phyloP scores from a whole-genome alignment of 2,113 vertebrate species.

The Pantherophis guttatus region DNA sequence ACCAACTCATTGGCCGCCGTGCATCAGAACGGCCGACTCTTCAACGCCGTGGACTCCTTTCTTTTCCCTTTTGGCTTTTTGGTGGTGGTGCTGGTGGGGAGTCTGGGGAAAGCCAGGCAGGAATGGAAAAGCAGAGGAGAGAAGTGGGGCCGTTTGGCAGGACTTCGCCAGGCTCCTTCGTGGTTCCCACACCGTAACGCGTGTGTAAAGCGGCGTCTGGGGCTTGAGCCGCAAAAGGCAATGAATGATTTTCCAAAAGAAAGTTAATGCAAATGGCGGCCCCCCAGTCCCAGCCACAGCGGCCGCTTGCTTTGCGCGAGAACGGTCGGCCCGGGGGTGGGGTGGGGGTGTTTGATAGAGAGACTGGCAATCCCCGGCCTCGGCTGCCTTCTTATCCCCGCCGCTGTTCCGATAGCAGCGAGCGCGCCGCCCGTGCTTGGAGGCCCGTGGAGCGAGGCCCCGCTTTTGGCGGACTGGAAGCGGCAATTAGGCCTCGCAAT shows the following conservation, averaged over 20 bases:
- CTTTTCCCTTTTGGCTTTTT: background rate
- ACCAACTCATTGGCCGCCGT: background rate
- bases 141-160: background rate
- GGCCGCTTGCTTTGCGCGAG: background rate
- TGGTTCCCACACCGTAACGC: background rate
- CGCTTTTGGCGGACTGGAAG: background rate
- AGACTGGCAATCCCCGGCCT: background rate
- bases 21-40: background rate
- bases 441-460: background rate
- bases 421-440: constrained; percentile 14
- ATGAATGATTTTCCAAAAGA: background rate
- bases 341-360: background rate
- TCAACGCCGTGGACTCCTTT: background rate
- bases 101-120: background rate
- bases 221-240: background rate
- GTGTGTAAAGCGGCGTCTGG: background rate
- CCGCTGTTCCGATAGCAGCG: background rate
- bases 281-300: background rate
- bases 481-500: constrained; percentile 35
- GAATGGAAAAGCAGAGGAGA: background rate
- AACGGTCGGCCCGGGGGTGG: background rate
- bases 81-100: background rate
- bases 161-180: background rate
- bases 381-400: background rate
- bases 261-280: background rate